Percentiles rank a stretch among this genome's conserved stretches.
These are phyloP conservation scores for Acromyrmex echinatior DNA, from an alignment of 1,140 invertebrate species.

Conservation along the genomic window DNA sequence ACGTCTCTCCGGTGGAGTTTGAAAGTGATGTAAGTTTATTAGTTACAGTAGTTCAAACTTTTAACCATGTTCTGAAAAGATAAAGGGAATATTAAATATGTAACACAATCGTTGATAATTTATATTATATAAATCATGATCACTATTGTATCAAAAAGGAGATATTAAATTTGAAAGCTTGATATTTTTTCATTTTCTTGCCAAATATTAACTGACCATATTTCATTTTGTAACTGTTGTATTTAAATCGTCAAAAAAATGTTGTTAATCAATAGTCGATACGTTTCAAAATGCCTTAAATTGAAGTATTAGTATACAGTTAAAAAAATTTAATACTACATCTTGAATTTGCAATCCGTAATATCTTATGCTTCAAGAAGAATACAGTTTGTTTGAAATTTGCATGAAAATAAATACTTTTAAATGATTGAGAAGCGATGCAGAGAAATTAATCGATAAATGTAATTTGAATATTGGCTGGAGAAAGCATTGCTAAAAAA, in stretches of 20 bases:
- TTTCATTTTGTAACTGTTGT: neutral
- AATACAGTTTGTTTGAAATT: neutral
- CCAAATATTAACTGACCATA: neutral
- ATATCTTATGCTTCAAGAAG: neutral
- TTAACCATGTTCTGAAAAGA: neutral
- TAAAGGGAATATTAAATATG: neutral
- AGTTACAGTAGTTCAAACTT: neutral
- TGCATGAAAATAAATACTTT: neutral
- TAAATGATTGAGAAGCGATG: neutral
- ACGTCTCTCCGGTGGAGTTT: neutral
- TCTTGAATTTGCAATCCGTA: neutral
- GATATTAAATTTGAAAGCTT: slow-evolving; percentile 2
- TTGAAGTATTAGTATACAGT: neutral
- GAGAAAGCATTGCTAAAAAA: neutral
- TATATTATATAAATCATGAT: neutral
- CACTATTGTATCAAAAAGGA: neutral
- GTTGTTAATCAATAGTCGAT: too few species aligned
- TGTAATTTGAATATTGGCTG: slow-evolving; percentile 10
- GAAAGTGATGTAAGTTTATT: neutral
- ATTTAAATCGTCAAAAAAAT: too few species aligned
- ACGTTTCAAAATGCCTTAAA: neutral
- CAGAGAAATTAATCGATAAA: neutral
- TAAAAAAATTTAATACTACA: neutral
- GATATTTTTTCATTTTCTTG: neutral
- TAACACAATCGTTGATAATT: neutral